A percentile compares a stretch with the other conserved stretches of the same genome.
Conservation (phyloP, 2,113 vertebrate genomes). For the Eira barbara region DNA sequence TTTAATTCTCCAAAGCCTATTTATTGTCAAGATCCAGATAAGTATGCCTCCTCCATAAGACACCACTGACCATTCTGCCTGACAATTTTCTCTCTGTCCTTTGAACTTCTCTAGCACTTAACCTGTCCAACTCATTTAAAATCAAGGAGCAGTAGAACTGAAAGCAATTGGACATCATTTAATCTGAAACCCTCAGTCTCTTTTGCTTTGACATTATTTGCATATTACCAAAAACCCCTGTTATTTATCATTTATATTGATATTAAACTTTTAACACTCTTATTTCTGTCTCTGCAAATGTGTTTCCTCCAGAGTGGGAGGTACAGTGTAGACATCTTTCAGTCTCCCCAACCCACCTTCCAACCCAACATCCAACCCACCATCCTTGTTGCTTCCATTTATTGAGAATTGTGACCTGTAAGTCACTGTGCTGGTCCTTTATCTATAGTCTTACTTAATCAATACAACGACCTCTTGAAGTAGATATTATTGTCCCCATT, state of each 20-base stretch:
- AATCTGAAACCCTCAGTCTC: background rate
- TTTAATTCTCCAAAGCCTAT: background rate
- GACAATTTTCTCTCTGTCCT: background rate
- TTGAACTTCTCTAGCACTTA: background rate
- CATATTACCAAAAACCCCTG: background rate
- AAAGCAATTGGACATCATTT: background rate
- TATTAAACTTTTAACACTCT: background rate
- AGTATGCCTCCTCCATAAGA: background rate
- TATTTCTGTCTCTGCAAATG: background rate
- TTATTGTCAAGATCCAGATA: background rate
- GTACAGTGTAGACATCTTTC: background rate
- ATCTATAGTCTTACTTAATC: background rate
- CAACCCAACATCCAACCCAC: background rate
- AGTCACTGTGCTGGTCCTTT: background rate
- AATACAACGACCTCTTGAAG: background rate
- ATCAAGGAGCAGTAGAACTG: background rate
- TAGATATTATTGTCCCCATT: background rate
- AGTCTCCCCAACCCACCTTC: background rate
- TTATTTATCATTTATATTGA: background rate
- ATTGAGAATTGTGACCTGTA: background rate
- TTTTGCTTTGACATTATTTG: background rate
- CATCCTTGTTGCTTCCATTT: background rate
- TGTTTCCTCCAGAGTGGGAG: background rate
- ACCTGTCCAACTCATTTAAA: background rate
- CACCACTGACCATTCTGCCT: background rate